Evolutionary conservation across 1,140 invertebrate genomes (phyloP).

Genomic region (Aphelinus atriplicis): DNA sequence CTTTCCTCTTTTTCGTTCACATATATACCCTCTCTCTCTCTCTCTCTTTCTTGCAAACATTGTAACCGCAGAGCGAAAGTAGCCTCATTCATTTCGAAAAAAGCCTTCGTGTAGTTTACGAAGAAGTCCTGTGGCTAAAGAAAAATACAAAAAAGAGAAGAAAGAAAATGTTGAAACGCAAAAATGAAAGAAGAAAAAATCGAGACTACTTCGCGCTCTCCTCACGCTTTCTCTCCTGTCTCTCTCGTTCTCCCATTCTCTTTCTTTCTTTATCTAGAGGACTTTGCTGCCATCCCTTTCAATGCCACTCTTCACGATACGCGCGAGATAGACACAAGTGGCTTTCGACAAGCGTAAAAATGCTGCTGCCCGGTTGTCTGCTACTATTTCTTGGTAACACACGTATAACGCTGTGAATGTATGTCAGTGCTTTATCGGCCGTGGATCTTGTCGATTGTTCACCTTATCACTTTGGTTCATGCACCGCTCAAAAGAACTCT

Average conservation of each 20-base stretch:
- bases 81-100: background rate
- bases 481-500: conserved; percentile 1
- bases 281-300: background rate
- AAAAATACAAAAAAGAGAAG: conserved; percentile 1
- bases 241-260: no score
- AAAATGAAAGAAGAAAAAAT: background rate
- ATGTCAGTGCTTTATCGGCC: conserved; percentile 15
- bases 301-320: conserved; percentile 12
- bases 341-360: background rate
- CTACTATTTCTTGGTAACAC: conserved; percentile 3
- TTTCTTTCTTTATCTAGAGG: background rate
- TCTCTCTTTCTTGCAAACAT: no score
- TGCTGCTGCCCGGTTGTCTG: no score
- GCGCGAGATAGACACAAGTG: conserved; percentile 8
- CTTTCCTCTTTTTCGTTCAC: background rate
- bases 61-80: background rate
- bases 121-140: background rate
- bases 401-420: background rate
- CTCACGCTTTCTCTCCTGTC: no score
- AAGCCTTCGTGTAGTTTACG: background rate
- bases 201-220: conserved; percentile 1
- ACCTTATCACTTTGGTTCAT: conserved; percentile 13
- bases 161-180: background rate
- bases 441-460: conserved; percentile 17
- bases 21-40: background rate